Conservation (phyloP, 1,140 invertebrate genomes). For the Oreohelix idahoensis region DNA sequence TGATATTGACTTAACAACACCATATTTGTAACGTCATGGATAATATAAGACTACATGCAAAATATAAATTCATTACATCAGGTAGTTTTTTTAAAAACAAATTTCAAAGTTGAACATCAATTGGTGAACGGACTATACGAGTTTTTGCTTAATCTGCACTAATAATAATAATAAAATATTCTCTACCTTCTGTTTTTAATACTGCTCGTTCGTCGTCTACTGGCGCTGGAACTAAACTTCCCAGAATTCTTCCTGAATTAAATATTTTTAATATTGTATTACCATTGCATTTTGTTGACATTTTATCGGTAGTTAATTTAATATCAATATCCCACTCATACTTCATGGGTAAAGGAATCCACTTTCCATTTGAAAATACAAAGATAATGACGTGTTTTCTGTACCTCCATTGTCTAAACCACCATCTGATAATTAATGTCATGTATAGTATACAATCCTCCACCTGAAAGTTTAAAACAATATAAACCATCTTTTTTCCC, state of each 20-base stretch:
- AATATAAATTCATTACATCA: no score
- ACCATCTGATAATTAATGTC: background rate
- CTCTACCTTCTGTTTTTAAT: no score
- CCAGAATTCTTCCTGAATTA: background rate
- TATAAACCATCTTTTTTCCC: background rate
- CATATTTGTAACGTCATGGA: no score
- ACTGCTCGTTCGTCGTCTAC: background rate
- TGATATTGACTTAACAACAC: no score
- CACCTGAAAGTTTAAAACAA: background rate
- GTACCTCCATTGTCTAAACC: background rate
- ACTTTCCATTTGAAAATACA: background rate
- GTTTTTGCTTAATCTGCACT: no score
- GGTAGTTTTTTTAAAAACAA: no score
- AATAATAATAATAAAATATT: no score
- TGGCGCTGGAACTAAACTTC: background rate
- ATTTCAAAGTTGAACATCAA: no score
- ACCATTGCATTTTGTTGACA: background rate
- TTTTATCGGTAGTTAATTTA: background rate
- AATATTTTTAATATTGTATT: background rate
- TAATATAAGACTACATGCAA: no score
- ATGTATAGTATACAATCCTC: background rate
- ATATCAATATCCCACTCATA: conserved; percentile 13
- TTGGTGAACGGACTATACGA: no score
- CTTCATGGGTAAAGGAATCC: background rate
- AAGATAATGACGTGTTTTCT: background rate